Conservation (phyloP, 2,797 vertebrate genomes). For the Martes flavigula region DNA sequence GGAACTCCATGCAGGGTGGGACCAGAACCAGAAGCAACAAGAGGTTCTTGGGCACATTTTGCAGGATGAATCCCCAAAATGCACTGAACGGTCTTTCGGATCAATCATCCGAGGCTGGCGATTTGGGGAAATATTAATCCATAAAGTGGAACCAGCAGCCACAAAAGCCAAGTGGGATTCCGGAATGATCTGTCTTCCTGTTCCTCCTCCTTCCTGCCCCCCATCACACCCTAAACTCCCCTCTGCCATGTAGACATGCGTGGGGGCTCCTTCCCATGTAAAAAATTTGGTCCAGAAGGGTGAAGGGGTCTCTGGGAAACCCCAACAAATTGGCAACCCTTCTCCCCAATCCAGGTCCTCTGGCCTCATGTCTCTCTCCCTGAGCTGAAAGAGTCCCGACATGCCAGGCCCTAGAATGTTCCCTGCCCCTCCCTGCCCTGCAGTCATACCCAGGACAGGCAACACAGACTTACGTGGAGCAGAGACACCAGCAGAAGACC, state of each 20-base stretch:
- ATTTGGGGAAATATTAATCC: background rate
- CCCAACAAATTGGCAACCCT: background rate
- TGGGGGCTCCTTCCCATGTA: background rate
- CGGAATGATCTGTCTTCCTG: background rate
- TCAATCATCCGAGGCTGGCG: background rate
- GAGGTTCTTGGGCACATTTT: background rate
- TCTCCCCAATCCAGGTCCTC: background rate
- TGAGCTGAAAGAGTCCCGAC: background rate
- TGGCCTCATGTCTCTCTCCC: background rate
- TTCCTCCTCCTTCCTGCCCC: background rate
- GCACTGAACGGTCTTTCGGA: background rate
- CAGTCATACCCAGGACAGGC: background rate
- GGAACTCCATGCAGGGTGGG: background rate
- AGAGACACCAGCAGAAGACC: background rate
- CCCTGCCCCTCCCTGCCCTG: background rate
- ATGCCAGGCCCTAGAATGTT: background rate
- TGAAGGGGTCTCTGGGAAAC: background rate
- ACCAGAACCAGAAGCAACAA: background rate
- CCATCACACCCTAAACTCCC: background rate
- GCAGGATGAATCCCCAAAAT: background rate
- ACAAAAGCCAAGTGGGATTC: background rate
- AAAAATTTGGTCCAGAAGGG: background rate
- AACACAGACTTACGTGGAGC: background rate
- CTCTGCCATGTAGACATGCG: background rate
- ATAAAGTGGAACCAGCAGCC: background rate